Base-by-base conservation (phyloP, 2,888 invertebrate genomes). In the Melieria picta region DNA sequence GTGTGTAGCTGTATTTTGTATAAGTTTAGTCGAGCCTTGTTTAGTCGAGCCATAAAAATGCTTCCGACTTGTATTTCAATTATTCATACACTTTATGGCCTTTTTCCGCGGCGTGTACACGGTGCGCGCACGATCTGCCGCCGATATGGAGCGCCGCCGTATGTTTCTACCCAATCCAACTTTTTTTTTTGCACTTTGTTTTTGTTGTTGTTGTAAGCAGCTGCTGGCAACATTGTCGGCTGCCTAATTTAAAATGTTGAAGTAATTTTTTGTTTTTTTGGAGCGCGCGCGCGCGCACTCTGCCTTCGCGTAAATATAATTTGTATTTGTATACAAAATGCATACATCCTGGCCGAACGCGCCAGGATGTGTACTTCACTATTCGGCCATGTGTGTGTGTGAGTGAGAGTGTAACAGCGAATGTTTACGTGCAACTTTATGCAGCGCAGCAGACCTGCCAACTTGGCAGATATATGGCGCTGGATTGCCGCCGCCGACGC, bases 31-130 rank as follows among this genome's bases (percentile, higher is more conserved):
- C 56, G 69, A 57, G 7, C 56, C 65, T 65, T 65, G 56, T 55
- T 60, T 74, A 72, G 72, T 66, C 72, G 67, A 71, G 73, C 76
- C 73, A 80, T 80, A 82, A 82, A 83, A 82, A 78, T 80, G 80
- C 79, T 84, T 83, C 83, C 83, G 83, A 82, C 80, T 81, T 83
- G 79, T 81, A 82, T 84, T 80, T 84, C 83, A 84, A 84, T 84
- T 84, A 84, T 77, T 77, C 76, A 79, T 77, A 75, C 63, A 77
- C 70, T 79, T 83, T 78, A 79, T 77, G 76, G 72, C 76, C 75
- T 77, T 75, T 76, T 67, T 64, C 57, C 63, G 46, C 58, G 69
- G 57, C 50, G 50, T 60, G 52, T 11, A 16, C 43, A 61, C 62
- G 30, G 57, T 65, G 16, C 46, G 13, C 6, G 13, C 16, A 16